Conservation (phyloP, 2,888 invertebrate genomes). For the Synergus itoensis region DNA sequence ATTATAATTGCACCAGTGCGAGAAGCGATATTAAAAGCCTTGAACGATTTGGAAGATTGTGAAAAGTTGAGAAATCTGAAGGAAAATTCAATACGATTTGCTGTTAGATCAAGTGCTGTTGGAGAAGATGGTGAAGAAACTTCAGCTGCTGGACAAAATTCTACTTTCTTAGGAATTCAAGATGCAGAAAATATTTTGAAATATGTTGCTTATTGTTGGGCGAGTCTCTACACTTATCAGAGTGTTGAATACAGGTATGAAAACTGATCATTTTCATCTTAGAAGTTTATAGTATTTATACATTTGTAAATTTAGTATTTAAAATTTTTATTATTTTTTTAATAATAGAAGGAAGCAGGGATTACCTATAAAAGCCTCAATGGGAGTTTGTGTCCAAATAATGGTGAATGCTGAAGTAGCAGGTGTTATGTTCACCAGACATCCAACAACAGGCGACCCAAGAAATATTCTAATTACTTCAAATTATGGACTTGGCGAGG, state of each 20-base stretch:
- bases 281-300: neutral
- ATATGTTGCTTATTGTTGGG: conserved; percentile 88
- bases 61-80: neutral
- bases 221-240: conserved; percentile 87
- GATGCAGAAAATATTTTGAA: conserved; percentile 79
- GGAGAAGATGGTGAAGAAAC: conserved; percentile 90
- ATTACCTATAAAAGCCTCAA: conserved; percentile 83
- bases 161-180: conserved; percentile 85
- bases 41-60: conserved; percentile 68
- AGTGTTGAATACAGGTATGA: conserved; percentile 87
- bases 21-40: conserved; percentile 66
- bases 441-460: conserved; percentile 87
- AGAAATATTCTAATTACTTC: conserved; percentile 85
- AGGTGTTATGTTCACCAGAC: conserved; percentile 90
- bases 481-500: conserved; percentile 91
- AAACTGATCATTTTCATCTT: neutral
- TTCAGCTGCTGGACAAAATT: conserved; percentile 92
- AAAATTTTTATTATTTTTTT: neutral
- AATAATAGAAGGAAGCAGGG: conserved; percentile 84
- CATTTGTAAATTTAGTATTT: neutral
- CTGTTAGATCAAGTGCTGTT: conserved; percentile 86
- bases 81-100: conserved; percentile 77
- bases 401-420: conserved; percentile 86
- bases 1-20: conserved; percentile 76
- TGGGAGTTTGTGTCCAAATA: conserved; percentile 90